phyloP scores from a whole-genome alignment of 2,113 vertebrate species.

The Poeciliopsis prolifica region DNA sequence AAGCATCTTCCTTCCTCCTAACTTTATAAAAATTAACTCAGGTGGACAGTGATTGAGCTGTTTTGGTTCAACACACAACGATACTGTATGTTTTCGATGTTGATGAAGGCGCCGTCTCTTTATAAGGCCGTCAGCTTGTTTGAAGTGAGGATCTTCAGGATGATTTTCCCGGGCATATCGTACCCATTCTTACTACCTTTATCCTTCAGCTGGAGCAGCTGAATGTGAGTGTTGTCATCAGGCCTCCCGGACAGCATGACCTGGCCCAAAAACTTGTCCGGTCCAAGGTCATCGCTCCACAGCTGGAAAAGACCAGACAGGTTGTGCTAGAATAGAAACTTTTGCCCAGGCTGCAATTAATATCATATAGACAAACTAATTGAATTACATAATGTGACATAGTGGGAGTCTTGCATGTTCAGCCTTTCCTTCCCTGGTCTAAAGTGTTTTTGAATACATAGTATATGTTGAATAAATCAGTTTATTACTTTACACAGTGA shows the following conservation, averaged over 20 bases:
- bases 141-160: conserved; percentile 81
- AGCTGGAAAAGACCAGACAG: conserved; percentile 76
- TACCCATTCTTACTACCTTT: conserved; percentile 72
- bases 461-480: neutral
- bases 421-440: neutral
- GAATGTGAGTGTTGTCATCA: conserved; percentile 72
- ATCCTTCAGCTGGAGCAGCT: conserved; percentile 83
- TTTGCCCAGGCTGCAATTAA: neutral
- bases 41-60: neutral
- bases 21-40: neutral
- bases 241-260: conserved; percentile 82
- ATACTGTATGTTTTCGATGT: too few relatives aligned
- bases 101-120: conserved; percentile 36
- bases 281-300: conserved; percentile 85
- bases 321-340: neutral
- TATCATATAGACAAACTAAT: neutral
- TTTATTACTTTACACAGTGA: too few relatives aligned
- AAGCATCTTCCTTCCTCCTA: neutral
- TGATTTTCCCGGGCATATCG: conserved; percentile 85
- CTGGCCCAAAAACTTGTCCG: conserved; percentile 89
- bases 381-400: neutral
- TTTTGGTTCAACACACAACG: neutral
- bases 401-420: neutral
- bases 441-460: neutral
- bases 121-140: conserved; percentile 87